phyloP scores from a whole-genome alignment of 2,797 vertebrate genomes.

The Gallinago stenura region DNA sequence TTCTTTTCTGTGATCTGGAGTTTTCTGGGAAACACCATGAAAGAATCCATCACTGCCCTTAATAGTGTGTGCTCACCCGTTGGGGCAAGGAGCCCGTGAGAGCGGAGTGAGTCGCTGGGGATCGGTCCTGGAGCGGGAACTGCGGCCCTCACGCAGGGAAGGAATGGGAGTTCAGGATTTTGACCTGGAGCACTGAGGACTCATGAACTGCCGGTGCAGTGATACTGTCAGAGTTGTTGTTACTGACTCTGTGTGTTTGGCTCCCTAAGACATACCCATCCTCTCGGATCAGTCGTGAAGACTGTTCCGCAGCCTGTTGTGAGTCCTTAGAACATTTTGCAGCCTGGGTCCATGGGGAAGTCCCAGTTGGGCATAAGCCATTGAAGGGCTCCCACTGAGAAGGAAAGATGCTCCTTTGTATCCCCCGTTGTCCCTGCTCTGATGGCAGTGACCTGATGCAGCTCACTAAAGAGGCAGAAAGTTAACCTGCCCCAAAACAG shows the following conservation, averaged over 20 bases:
- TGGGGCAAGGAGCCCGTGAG: not conserved
- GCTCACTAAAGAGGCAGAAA: not conserved
- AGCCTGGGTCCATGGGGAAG: not conserved
- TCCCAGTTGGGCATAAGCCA: not conserved
- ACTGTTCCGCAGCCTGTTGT: not conserved
- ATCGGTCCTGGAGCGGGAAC: not conserved
- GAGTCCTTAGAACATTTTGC: not conserved
- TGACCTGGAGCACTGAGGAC: not conserved
- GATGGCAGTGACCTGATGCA: not conserved
- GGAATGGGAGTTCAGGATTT: not conserved
- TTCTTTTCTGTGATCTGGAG: not conserved
- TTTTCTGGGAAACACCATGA: not conserved
- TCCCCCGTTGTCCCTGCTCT: not conserved
- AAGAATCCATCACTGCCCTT: not conserved
- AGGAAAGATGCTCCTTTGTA: not conserved
- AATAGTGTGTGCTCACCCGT: not conserved
- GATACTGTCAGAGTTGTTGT: accelerated
- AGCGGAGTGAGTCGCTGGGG: not conserved
- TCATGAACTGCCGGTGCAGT: not conserved
- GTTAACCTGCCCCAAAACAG: not conserved
- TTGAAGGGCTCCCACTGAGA: not conserved
- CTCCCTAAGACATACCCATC: not conserved
- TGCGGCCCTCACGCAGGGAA: not conserved
- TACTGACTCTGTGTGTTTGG: not conserved
- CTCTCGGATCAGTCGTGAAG: not conserved